Percentiles rank a stretch among this genome's conserved stretches.
Conservation (phyloP, 2,888 invertebrate species). For the Alsophila aescularia region DNA sequence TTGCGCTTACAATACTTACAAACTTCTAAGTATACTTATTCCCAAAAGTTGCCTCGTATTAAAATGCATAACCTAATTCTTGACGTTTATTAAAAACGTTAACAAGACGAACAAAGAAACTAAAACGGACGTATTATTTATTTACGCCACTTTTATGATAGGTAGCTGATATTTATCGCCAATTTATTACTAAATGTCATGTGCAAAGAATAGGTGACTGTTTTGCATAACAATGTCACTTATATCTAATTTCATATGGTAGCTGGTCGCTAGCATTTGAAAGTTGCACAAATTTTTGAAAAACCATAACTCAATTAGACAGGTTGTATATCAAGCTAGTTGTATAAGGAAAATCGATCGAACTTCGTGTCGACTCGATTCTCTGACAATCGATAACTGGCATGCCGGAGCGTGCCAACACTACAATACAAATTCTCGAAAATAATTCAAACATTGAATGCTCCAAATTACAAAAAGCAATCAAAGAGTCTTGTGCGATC, state of each 20-base stretch:
- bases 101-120: constrained; percentile 14
- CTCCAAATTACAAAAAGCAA: constrained; percentile 74
- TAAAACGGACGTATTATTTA: constrained; percentile 12
- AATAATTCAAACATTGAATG: constrained; percentile 71
- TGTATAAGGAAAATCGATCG: constrained; percentile 21
- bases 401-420: constrained; percentile 56
- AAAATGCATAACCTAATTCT: background rate
- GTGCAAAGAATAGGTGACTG: constrained; percentile 15
- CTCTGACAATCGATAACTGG: constrained; percentile 42
- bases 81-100: constrained; percentile 13
- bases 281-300: constrained; percentile 11
- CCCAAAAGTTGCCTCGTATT: background rate
- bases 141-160: constrained; percentile 11
- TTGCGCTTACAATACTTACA: no score
- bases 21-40: background rate
- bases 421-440: constrained; percentile 65
- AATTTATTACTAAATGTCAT: constrained; percentile 26
- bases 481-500: constrained; percentile 69
- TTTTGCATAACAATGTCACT: constrained; percentile 24
- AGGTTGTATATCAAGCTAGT: constrained; percentile 15
- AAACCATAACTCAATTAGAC: constrained; percentile 19
- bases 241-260: constrained; percentile 5
- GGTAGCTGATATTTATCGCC: constrained; percentile 12
- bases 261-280: constrained; percentile 12
- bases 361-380: constrained; percentile 29